Evolutionary conservation across 2,113 vertebrate species (phyloP).

Genomic region (Trogon surrucura): DNA sequence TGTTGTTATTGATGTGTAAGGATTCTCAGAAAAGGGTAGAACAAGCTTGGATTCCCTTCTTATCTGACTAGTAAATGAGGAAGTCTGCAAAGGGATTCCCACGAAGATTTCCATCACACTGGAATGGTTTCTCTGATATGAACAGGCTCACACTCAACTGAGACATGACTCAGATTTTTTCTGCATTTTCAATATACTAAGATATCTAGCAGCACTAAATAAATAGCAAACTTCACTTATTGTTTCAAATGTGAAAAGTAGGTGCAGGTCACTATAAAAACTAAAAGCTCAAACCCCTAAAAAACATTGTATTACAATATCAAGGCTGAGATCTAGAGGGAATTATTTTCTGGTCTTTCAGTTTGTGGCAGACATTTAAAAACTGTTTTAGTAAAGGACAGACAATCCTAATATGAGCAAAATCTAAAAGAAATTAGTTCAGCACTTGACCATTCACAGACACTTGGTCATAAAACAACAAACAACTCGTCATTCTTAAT

Average conservation of each 20-base stretch:
- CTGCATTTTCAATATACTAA: neutral
- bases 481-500: conserved; percentile 8
- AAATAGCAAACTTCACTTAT: neutral
- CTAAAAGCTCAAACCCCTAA: neutral
- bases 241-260: neutral
- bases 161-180: neutral
- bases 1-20: neutral
- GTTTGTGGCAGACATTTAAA: neutral
- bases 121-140: neutral
- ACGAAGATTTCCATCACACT: neutral
- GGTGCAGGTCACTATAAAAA: neutral
- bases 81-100: neutral
- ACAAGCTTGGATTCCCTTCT: neutral
- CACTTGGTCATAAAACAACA: conserved; percentile 17
- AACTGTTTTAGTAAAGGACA: neutral
- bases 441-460: neutral
- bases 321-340: neutral
- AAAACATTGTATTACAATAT: neutral
- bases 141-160: neutral
- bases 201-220: neutral
- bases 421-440: conserved; percentile 16
- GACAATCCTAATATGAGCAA: conserved; percentile 1
- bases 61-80: neutral
- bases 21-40: neutral
- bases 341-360: neutral